phyloP scores from a whole-genome alignment of 2,888 invertebrate genomes.

The Anticlea derivata region DNA sequence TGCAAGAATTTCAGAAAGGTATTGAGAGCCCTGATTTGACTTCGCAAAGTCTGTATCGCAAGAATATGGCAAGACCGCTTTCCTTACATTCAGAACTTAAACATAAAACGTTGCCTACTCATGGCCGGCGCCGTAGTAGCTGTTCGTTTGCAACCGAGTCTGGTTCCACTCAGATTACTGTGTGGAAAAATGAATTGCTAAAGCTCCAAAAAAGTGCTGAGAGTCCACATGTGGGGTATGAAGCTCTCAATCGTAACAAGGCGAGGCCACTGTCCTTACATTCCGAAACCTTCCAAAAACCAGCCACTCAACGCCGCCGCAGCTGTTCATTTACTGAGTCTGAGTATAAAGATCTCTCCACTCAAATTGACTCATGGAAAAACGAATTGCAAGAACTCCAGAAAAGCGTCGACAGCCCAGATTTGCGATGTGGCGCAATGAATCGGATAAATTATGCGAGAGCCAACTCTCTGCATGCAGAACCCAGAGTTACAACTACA shows the following conservation, averaged over 20 bases:
- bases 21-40: constrained; percentile 7
- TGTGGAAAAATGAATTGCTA: constrained; percentile 18
- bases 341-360: background rate
- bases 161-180: constrained; percentile 4
- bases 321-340: constrained; percentile 14
- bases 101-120: background rate
- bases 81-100: constrained; percentile 10
- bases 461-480: background rate
- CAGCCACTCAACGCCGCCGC: constrained; percentile 4
- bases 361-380: constrained; percentile 1
- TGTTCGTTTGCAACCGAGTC: constrained; percentile 4
- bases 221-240: background rate
- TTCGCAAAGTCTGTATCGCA: constrained; percentile 1
- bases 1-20: constrained; percentile 15
- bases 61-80: constrained; percentile 1
- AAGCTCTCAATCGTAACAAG: constrained; percentile 1
- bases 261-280: constrained; percentile 18
- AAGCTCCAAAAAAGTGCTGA: constrained; percentile 16
- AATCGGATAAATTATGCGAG: background rate
- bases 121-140: constrained; percentile 11
- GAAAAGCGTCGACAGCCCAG: background rate
- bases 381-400: constrained; percentile 2
- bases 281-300: constrained; percentile 8
- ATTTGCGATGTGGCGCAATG: background rate
- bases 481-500: background rate